Evolutionary conservation across 2,113 vertebrate species (phyloP).

Genomic region (Hippocampus abdominalis): DNA sequence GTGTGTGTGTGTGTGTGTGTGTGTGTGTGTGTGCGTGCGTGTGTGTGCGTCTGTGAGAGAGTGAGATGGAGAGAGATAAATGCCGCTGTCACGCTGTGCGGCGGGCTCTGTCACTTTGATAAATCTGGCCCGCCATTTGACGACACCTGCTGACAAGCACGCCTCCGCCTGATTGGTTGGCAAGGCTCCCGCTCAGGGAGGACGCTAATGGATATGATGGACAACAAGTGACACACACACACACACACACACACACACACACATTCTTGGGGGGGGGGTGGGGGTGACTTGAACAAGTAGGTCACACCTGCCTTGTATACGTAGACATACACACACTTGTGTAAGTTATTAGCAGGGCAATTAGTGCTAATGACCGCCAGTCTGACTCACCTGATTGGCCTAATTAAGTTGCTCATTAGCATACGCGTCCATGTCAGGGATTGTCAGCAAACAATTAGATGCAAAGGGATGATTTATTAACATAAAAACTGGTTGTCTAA

Average conservation of each 20-base stretch:
- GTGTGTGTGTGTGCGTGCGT: neutral
- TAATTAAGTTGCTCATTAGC: conserved; percentile 13
- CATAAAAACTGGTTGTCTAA: neutral
- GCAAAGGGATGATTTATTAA: neutral
- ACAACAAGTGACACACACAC: conserved; percentile 52
- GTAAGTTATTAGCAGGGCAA: conserved; percentile 6
- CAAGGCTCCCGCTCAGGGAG: conserved; percentile 62
- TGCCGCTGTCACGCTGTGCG: conserved; percentile 63
- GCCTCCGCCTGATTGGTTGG: conserved; percentile 65
- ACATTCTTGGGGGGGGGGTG: neutral
- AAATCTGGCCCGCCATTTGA: conserved; percentile 64
- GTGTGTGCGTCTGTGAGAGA: no score
- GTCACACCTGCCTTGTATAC: conserved; percentile 4
- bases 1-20: neutral
- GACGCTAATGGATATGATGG: conserved; percentile 66
- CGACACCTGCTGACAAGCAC: conserved; percentile 69
- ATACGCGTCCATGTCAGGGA: neutral
- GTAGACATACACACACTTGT: neutral
- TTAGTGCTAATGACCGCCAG: conserved; percentile 1
- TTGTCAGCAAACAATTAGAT: neutral
- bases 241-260: neutral
- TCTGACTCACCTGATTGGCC: conserved; percentile 5
- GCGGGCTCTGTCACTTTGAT: conserved; percentile 67
- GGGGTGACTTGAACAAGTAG: neutral
- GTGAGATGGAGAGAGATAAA: conserved; percentile 56